Base-by-base conservation (phyloP, 35 echinoderm and acorn worm species). In the Holothuria glaberrima region DNA sequence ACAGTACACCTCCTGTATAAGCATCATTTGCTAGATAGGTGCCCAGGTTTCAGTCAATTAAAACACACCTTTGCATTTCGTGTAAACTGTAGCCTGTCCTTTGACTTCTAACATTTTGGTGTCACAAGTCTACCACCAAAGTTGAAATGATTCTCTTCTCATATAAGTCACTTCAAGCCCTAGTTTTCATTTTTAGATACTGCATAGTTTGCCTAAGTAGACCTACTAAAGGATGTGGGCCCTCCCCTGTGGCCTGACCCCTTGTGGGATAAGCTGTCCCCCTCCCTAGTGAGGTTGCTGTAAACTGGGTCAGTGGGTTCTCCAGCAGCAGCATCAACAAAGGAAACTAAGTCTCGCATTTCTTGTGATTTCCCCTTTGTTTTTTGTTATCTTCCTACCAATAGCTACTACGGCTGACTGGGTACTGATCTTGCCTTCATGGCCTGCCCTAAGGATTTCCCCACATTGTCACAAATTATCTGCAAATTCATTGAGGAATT, bases 1-100 rank as follows among this genome's bases (percentile, higher is more conserved):
- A 75, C 71, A 30, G 71, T 33, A 75, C 71, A 75, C 36, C 13
- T 79, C 41, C 30, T 79, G 7, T 56, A 46, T 22, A 79, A 79
- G 13, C 33, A 48, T 46, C 75, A 79, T 5, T 48, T 79, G 19
- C 36, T 48, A 28, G 75, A 79, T n/a, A 79, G 19, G 26, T 79
- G 75, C 4, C 75, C 27, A 30, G 71, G 26, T 36, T 41, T 75
- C 33, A 41, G 20, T 6, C 71, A 75, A 41, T 75, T 75, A 25
- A 41, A 30, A 41, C 71, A 75, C 28, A 75, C 4, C 33, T 75
- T 30, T 21, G 71, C 71, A 33, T 75, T 41, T 20, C 35, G 7
- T 56, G 41, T 35, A 48, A 79, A 56, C 36, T 79, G 1, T 24
- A 79, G 9, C 19, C 75, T 45, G 30, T 79, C 75, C 26, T 45